Conservation (phyloP, 2,113 vertebrate genomes). For the Phalacrocorax brasilianus region DNA sequence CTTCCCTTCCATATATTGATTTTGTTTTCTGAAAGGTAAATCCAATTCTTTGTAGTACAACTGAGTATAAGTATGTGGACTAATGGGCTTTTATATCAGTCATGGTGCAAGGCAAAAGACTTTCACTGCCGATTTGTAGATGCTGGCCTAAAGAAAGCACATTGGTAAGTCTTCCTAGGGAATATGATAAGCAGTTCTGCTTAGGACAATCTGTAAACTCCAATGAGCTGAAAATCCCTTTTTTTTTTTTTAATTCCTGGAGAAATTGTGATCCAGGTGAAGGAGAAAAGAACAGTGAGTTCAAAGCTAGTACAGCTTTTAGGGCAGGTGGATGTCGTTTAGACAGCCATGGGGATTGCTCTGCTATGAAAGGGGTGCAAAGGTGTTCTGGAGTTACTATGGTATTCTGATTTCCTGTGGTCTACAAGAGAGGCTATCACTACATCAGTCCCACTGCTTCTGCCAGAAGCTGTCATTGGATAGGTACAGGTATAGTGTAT, state of each 20-base stretch:
- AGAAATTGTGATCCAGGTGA: neutral
- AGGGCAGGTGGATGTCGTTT: neutral
- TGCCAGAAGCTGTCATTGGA: neutral
- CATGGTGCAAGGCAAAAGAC: neutral
- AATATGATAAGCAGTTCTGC: neutral
- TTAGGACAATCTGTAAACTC: neutral
- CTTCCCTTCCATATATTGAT: neutral
- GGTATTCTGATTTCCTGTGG: neutral
- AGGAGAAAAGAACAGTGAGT: neutral
- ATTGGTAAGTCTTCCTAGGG: neutral
- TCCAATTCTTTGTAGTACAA: neutral
- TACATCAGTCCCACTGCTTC: neutral
- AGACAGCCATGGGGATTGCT: neutral
- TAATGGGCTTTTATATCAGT: neutral
- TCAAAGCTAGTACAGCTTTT: neutral
- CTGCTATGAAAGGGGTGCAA: neutral
- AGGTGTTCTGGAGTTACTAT: neutral
- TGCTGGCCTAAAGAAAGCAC: neutral
- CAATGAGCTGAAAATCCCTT: neutral
- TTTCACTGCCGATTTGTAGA: neutral
- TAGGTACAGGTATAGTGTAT: neutral
- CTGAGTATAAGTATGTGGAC: neutral
- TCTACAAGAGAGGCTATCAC: neutral
- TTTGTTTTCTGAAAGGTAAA: neutral
- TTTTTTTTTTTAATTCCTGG: neutral